Base-by-base conservation (phyloP, 2,113 vertebrate species). In the Alligator mississippiensis region DNA sequence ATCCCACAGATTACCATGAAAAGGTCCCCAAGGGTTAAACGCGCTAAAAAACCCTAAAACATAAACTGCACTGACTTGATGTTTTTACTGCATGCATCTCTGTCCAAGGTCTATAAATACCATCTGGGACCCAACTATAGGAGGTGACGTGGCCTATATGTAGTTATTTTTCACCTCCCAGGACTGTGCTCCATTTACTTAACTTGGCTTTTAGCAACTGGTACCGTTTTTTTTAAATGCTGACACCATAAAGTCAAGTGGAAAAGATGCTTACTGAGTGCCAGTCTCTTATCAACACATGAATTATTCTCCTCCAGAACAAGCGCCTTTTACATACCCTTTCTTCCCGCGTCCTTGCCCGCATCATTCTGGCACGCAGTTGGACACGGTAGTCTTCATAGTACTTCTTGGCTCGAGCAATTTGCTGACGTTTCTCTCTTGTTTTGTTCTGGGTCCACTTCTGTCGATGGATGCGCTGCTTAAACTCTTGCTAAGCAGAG, bases 261-360 rank as follows among this genome's bases (percentile, higher is more conserved):
- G 34, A 22, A 47, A 38, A 38, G 34, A 74, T 47, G 34, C 34
- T 74, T 11, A 74, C 72, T 78, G 18, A 60, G 87, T 60, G 10
- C 10, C 3, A 38, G 38, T 25, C 2, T 72, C 21, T 58, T 27
- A 17, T 19, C 24, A 34, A 54, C 9, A 77, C 28, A 25, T 15
- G 11, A 81, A 88, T 2, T 38, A 34, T 57, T 2, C 0, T 0
- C 57, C 2, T 66, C 58, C n/a, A 84, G 87, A 86, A 76, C 38
- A 34, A 62, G 78, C n/a, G 11, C 12, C 34, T 3, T 2, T 0
- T 25, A 30, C 97, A 93, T 96, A 99, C 99, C 98, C 89, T 97
- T 97, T 99, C 99, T 95, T 99, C 99, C 22, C 98, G 98, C 11
- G 99, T 99, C 95, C 99, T 98, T 1, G 98, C 98, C 94, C 98